Base-by-base conservation (phyloP, 2,797 vertebrate species). In the Hypotaenidia okinawae region DNA sequence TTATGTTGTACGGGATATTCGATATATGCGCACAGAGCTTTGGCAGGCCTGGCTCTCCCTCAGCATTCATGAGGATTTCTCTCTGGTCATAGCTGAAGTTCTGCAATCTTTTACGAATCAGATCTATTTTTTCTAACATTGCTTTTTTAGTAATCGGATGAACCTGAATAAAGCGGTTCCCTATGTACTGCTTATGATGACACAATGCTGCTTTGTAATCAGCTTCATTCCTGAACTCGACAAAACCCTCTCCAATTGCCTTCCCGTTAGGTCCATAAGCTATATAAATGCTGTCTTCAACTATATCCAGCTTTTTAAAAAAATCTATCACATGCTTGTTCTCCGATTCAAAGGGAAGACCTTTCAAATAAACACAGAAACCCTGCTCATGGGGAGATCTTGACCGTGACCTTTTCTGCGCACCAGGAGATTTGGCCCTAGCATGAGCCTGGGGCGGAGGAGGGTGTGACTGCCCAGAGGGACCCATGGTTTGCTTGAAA, bases 101-200 rank as follows among this genome's bases (percentile, higher is more conserved):
- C 93, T 99, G 98, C 90, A 99, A 97, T 83, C 99, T 98, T 97
- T 99, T 99, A 82, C 99, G 98, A 95, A 99, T 99, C 54, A 97
- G 43, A 80, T 99, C 99, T 95, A 99, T 99, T 97, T 99, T 99
- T 98, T 99, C 99, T 96, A 99, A 97, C 99, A 99, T 99, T 90
- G 98, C 99, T 95, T 99, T 99, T 82, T 99, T 99, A 95, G 98
- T 99, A 95, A 99, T 99, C 28, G 99, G 99, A 94, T 99, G 99
- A 78, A 99, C 99, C 89, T 99, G 99, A 95, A 99, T 99, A 94
- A 99, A 99, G 49, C 99, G 99, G 95, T 98, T 99, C 68, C 99
- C 99, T 98, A 99, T 99, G 94, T 99, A 99, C 81, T 99, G 99
- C 98, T 99, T 99, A 97, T 99, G 99, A 95, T 99, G 98, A 89